A percentile compares a stretch with the other conserved stretches of the same genome.
Conservation (phyloP, 23 tunicate species). For the Trididemnum clinides region DNA sequence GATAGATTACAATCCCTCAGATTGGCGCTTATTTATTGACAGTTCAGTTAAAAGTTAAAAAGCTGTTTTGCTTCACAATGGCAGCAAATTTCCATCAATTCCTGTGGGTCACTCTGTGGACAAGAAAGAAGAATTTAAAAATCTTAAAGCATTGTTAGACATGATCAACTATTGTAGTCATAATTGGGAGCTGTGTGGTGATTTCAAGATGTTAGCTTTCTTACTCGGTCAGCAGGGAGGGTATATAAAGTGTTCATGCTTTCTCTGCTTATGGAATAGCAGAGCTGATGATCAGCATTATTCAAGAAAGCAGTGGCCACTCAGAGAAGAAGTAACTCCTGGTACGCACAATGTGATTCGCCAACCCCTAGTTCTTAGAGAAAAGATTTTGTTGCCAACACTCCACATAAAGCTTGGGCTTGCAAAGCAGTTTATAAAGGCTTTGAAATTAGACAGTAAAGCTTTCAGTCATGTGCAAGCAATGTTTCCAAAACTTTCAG, state of each 20-base stretch:
- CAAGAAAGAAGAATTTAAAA: conserved; percentile 15
- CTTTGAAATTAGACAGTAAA: conserved; percentile 18
- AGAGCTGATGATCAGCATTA: conserved; percentile 30
- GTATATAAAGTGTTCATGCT: conserved; percentile 34
- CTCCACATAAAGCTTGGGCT: background rate
- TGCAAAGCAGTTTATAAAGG: conserved; percentile 36
- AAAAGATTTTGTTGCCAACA: conserved; percentile 28
- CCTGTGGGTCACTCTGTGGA: background rate
- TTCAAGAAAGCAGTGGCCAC: background rate
- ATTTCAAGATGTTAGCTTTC: conserved; percentile 19
- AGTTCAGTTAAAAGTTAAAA: conserved; percentile 1
- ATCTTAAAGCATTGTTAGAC: background rate
- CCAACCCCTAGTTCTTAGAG: background rate
- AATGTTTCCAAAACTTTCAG: no score
- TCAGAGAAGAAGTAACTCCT: background rate
- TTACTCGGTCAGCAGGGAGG: conserved; percentile 14
- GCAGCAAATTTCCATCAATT: conserved; percentile 16
- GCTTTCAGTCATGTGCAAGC: no score
- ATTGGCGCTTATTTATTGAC: conserved; percentile 24
- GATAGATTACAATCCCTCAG: conserved; percentile 9
- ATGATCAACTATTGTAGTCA: background rate
- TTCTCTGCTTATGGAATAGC: conserved; percentile 37
- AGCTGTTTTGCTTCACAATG: conserved; percentile 23
- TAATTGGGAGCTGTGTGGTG: conserved; percentile 36
- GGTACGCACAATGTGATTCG: conserved; percentile 28